Evolutionary conservation across 2,888 invertebrate species (phyloP), one percentile per base, ranked within the genome.

Genomic region (Blomia tropicalis): DNA sequence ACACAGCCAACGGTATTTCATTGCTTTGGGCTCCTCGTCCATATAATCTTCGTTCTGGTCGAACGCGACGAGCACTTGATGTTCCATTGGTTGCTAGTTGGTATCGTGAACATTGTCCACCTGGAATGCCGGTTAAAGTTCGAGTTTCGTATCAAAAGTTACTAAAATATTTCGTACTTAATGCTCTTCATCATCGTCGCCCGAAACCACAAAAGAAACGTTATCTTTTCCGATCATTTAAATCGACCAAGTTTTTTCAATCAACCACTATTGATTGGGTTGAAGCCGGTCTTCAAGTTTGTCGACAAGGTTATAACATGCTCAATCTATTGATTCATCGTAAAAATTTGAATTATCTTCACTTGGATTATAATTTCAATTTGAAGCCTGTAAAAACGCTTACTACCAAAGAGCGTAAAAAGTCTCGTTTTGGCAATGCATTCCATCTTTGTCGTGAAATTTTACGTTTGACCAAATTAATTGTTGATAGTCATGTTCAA

Each of bases 241-340:
- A 99, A 75, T 89, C 95, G 0, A 99, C 98, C 0, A 99, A 99
- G 76, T 99, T 99, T 78, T 99, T 99, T 80, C 96, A 99, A 82
- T 92, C 92, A 0, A 99, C 98, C 0, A 93, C 93, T 0, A 77
- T 99, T 69, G 98, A 99, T 77, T 99, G 98, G 98, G 98, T 99
- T 1, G 98, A 99, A 76, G 95, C 93, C 14, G 98, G 98, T 3
- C 77, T 98, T 51, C 98, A 98, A 77, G 75, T 95, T 1, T 96
- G 98, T 73, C 81, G 96, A 0, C 98, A 99, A 75, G 98, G 98
- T 2, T 99, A 99, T 77, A 99, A 99, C 75, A 99, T 99, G 98
- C 77, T 99, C 66, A 99, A 99, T 75, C 79, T 99, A 66, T 79
- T 99, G 67, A 99, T 99, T 72, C 98, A 99, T 75, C 84, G 98